These are phyloP conservation scores for Porphyrio hochstetteri DNA, from an alignment of 2,113 vertebrate species.

Conservation along the genomic window DNA sequence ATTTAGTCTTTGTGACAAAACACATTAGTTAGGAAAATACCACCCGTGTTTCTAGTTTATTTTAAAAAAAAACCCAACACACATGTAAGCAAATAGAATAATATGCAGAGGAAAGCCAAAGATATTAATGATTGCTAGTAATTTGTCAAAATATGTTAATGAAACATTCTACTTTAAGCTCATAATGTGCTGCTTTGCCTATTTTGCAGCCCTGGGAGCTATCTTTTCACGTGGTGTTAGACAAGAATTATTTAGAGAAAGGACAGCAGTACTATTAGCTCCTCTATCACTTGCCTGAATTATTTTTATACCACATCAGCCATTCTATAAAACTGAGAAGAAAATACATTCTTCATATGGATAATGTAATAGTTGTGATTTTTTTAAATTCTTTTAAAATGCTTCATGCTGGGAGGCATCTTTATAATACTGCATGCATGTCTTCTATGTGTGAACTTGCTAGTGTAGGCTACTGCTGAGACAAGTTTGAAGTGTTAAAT, in stretches of 20 bases:
- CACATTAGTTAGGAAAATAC: background rate
- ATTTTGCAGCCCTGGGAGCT: background rate
- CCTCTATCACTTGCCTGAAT: background rate
- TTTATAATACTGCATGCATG: background rate
- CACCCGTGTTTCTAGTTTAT: background rate
- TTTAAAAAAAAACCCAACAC: background rate
- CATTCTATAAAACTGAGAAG: background rate
- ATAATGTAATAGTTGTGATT: background rate
- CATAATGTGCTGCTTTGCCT: background rate
- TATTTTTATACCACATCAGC: background rate
- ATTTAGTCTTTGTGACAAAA: constrained; percentile 16
- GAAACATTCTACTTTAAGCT: background rate
- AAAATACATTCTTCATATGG: background rate
- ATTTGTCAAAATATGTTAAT: background rate
- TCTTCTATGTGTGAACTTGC: background rate
- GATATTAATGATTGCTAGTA: background rate
- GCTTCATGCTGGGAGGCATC: background rate
- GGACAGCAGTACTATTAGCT: background rate
- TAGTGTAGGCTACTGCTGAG: background rate
- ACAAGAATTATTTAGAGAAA: background rate
- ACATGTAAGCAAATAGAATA: background rate
- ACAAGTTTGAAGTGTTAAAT: background rate
- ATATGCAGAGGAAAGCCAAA: background rate
- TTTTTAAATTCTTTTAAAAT: background rate
- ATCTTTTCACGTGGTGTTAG: background rate